These are phyloP conservation scores for Panorpa germanica DNA, from an alignment of 2,888 invertebrate genomes.

Conservation along the genomic window DNA sequence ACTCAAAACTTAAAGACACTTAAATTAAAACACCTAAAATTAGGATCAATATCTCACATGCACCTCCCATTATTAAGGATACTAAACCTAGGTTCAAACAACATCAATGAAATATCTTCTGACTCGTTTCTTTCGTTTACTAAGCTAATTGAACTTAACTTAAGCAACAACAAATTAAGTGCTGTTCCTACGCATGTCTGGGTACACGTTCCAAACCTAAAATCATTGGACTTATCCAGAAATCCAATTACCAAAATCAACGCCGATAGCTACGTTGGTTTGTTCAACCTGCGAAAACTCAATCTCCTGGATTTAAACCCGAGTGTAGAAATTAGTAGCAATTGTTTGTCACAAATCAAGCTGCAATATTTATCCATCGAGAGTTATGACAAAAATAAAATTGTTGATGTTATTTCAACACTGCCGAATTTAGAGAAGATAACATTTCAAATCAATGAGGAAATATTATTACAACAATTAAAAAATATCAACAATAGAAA, in stretches of 20 bases:
- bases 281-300: conserved; percentile 51
- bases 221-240: conserved; percentile 57
- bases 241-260: conserved; percentile 65
- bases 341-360: conserved; percentile 58
- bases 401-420: conserved; percentile 49
- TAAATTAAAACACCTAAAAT: conserved; percentile 56
- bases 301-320: conserved; percentile 60
- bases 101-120: conserved; percentile 45
- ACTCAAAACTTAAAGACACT: conserved; percentile 63
- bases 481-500: conserved; percentile 61
- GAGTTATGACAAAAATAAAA: too few relatives aligned
- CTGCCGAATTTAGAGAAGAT: conserved; percentile 55
- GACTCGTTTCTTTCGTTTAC: conserved; percentile 54
- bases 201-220: conserved; percentile 48
- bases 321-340: conserved; percentile 46
- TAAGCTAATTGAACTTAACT: conserved; percentile 48
- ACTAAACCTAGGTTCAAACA: conserved; percentile 64
- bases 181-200: conserved; percentile 59
- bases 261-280: conserved; percentile 49
- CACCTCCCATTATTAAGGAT: conserved; percentile 59
- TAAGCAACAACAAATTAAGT: conserved; percentile 58
- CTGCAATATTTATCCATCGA: conserved; percentile 55
- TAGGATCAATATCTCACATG: conserved; percentile 56
- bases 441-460: conserved; percentile 57
- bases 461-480: conserved; percentile 52